Conservation (phyloP, 2,797 vertebrate species). For the Molossus alvarezi region DNA sequence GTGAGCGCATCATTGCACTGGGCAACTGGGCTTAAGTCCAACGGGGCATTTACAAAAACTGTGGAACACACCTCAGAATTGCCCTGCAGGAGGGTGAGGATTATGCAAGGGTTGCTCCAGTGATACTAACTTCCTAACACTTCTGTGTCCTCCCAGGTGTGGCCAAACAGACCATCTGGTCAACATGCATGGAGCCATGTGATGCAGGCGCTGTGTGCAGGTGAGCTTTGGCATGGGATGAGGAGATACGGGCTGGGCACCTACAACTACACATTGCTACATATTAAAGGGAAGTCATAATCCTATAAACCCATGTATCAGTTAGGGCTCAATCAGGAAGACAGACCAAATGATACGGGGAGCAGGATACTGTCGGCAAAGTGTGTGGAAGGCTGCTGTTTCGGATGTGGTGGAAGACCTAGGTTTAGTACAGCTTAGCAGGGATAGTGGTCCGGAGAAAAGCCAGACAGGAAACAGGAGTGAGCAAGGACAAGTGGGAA, state of each 20-base stretch:
- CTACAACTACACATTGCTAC: background rate
- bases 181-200: background rate
- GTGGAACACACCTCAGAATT: background rate
- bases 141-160: background rate
- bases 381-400: background rate
- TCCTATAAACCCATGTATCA: background rate
- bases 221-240: background rate
- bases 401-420: background rate
- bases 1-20: background rate
- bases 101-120: background rate
- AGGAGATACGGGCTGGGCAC: background rate
- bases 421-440: no score
- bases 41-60: background rate
- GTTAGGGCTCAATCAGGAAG: background rate
- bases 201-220: background rate
- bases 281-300: background rate
- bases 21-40: no score
- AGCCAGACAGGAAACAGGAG: background rate
- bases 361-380: background rate
- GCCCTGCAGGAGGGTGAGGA: background rate
- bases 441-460: background rate
- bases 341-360: background rate
- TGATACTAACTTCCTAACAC: background rate
- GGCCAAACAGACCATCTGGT: background rate
- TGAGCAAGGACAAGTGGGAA: background rate